Conservation (phyloP, 2,113 vertebrate genomes). For the Carettochelys insculpta region DNA sequence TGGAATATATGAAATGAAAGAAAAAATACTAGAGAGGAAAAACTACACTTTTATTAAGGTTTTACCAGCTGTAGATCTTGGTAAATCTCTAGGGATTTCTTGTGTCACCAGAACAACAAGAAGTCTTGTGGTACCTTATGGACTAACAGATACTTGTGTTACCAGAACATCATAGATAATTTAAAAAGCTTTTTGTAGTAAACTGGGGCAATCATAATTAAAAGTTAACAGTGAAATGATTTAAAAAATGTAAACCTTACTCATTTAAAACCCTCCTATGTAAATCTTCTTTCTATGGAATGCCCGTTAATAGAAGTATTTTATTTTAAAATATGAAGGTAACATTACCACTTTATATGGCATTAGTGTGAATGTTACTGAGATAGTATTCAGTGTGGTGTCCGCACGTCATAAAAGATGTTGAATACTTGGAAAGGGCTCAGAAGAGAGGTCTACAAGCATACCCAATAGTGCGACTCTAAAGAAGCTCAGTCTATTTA, state of each 20-base stretch:
- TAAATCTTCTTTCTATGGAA: conserved; percentile 38
- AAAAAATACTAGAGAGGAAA: not conserved
- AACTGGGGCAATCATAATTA: conserved; percentile 16
- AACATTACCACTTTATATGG: conserved; percentile 11
- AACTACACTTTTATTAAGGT: not conserved
- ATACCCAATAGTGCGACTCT: not conserved
- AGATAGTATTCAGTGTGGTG: not conserved
- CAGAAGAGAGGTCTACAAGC: conserved; percentile 12
- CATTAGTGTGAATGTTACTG: conserved; percentile 21
- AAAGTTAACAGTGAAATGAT: conserved; percentile 29
- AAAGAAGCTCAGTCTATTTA: not conserved
- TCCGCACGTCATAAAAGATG: not conserved
- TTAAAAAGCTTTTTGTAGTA: conserved; percentile 29
- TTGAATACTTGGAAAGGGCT: not conserved
- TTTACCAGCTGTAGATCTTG: not conserved
- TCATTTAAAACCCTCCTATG: not conserved
- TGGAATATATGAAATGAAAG: not conserved
- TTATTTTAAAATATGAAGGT: conserved; percentile 30
- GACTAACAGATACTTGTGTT: no score
- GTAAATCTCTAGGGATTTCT: conserved; percentile 18
- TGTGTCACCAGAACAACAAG: not conserved
- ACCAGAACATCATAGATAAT: conserved; percentile 19
- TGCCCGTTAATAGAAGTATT: conserved; percentile 20
- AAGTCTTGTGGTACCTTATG: no score
- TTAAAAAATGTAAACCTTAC: no score